Base-by-base conservation (phyloP, 2,888 invertebrate species). In the Andricus quercusramuli region DNA sequence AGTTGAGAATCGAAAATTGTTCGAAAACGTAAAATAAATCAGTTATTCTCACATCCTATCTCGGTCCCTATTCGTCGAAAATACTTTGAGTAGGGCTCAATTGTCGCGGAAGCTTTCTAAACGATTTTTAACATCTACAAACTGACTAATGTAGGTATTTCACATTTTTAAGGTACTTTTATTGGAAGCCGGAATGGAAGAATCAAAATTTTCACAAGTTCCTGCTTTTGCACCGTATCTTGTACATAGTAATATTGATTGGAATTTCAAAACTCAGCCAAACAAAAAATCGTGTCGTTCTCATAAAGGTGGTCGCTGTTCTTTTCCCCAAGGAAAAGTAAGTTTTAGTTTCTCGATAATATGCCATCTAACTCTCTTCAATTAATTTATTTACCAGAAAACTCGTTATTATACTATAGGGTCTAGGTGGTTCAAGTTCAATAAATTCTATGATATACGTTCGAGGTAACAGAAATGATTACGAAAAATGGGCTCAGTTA, bases 261-360 rank as follows among this genome's bases (percentile, higher is more conserved):
- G 96, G 96, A 93, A 93, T 85, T 96, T 95, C 90, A 92, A 94
- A 79, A 96, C 96, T 0, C 95, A 95, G 88, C 95, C 95, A 0
- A 95, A 95, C 78, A 93, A 94, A 82, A 88, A 94, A 84, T 94
- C 94, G 0, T 96, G 96, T 86, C 91, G 94, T 67, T 94, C 95
- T 0, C 93, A 94, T 85, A 94, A 94, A 9, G 94, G 94, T 4
- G 47, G 15, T 15, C 4, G 47, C 47, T 47, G 47, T 15, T 3
- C 15, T 15, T 47, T 47, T 3, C 47, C 47, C 4, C 47, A 47
- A 47, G 47, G 47, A 17, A 47, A 47, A 47, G 47, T 17, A 47
- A 47, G 47, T 47, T 47, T 17, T 15, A 15, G 47, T 47, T 47
- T 47, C 15, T 47, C 47, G 17, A 17, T 47, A 47, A 15, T 47